Conservation (phyloP, 1,140 invertebrate genomes). For the Platyscapa corneri region DNA sequence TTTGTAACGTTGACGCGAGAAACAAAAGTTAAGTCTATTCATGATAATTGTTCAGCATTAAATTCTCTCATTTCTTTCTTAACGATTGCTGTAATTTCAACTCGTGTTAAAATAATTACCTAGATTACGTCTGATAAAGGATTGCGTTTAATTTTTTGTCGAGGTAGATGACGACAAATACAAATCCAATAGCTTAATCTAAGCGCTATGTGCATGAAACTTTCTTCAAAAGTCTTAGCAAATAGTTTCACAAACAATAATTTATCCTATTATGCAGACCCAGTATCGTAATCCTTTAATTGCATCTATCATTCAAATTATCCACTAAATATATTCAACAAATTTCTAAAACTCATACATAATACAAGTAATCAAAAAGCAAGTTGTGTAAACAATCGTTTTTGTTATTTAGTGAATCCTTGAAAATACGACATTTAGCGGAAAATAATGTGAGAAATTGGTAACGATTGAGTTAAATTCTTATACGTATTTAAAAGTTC, state of each 20-base stretch:
- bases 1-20: conserved; percentile 12
- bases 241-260: no score
- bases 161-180: neutral
- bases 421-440: neutral
- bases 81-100: neutral
- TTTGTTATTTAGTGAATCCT: no score
- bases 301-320: no score
- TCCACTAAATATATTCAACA: no score
- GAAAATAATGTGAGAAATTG: neutral
- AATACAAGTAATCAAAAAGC: no score
- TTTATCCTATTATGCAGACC: no score
- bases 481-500: neutral
- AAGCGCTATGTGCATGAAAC: no score
- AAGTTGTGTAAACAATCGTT: no score
- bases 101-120: neutral
- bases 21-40: neutral
- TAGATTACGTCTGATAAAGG: neutral
- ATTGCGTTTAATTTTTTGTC: neutral
- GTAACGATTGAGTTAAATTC: neutral
- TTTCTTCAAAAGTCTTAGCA: no score
- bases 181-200: no score
- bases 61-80: neutral
- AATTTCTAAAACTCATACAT: no score
- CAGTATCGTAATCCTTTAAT: no score
- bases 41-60: neutral